A percentile compares a stretch with the other conserved stretches of the same genome.
These are phyloP conservation scores for Gryllus bimaculatus DNA, from an alignment of 1,140 invertebrate species.

Conservation along the genomic window DNA sequence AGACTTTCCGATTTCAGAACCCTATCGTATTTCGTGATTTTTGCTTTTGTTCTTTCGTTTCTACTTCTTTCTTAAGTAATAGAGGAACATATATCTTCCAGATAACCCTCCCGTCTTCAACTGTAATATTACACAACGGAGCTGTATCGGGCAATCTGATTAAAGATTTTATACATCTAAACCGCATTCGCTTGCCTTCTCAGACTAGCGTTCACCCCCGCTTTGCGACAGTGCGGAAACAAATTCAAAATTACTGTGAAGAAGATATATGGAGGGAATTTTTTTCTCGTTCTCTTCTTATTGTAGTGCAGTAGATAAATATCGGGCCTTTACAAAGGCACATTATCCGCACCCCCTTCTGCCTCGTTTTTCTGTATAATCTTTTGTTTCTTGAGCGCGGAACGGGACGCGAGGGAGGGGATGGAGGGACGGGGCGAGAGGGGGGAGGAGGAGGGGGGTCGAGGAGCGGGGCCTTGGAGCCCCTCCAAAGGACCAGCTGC, in stretches of 20 bases:
- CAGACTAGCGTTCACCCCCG: background rate
- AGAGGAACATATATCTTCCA: background rate
- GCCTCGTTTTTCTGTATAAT: slow-evolving; percentile 4
- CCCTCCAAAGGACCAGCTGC: slow-evolving; percentile 2
- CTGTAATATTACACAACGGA: background rate
- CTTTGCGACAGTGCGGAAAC: background rate
- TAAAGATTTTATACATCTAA: slow-evolving; percentile 6
- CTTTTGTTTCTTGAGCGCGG: background rate
- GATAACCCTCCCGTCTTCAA: background rate
- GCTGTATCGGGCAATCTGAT: background rate
- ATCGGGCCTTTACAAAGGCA: background rate
- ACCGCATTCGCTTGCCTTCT: background rate
- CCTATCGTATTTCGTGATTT: background rate
- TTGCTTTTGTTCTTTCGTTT: background rate
- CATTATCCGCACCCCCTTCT: background rate
- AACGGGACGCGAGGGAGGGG: no score
- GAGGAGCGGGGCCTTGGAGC: background rate
- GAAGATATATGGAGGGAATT: slow-evolving; percentile 4
- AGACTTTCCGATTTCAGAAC: background rate
- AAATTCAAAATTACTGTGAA: slow-evolving; percentile 6
- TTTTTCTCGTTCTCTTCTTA: background rate
- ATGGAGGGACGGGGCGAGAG: background rate
- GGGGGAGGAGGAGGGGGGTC: background rate
- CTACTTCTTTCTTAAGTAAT: background rate
- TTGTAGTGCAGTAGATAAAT: slow-evolving; percentile 1